phyloP scores from a whole-genome alignment of 2,113 vertebrate species.

The Microtus montanus region DNA sequence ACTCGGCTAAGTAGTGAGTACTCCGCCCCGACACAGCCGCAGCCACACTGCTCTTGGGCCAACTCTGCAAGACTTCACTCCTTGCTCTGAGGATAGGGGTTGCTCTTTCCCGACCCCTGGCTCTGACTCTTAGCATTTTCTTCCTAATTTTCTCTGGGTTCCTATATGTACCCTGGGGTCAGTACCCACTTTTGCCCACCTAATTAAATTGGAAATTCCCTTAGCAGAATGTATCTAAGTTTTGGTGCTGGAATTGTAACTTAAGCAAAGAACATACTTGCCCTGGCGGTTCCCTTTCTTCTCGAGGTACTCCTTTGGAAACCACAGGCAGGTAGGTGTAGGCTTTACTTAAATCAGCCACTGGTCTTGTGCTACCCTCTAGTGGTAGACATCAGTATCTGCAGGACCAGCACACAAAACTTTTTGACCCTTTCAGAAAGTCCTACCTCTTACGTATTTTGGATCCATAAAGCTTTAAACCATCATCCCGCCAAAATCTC shows the following conservation, averaged over 20 bases:
- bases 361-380: slow-evolving; percentile 68
- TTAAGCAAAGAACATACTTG: not conserved
- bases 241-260: not conserved
- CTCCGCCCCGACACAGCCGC: not conserved
- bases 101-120: not conserved
- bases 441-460: not conserved
- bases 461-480: not conserved
- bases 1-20: slow-evolving; percentile 92
- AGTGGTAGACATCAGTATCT: slow-evolving; percentile 35
- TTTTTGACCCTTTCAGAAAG: not conserved
- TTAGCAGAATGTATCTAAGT: not conserved
- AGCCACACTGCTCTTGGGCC: not conserved
- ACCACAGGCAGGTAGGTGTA: not conserved
- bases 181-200: not conserved
- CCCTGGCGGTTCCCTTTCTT: not conserved
- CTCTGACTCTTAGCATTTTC: not conserved
- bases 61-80: not conserved
- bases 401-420: not conserved
- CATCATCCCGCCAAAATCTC: not conserved
- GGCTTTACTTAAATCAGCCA: not conserved
- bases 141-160: not conserved
- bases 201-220: not conserved
- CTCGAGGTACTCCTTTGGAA: not conserved
- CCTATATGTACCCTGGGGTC: not conserved
- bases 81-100: no score